Evolutionary conservation across 2,888 invertebrate species (phyloP).

Genomic region (Agapostemon virescens): DNA sequence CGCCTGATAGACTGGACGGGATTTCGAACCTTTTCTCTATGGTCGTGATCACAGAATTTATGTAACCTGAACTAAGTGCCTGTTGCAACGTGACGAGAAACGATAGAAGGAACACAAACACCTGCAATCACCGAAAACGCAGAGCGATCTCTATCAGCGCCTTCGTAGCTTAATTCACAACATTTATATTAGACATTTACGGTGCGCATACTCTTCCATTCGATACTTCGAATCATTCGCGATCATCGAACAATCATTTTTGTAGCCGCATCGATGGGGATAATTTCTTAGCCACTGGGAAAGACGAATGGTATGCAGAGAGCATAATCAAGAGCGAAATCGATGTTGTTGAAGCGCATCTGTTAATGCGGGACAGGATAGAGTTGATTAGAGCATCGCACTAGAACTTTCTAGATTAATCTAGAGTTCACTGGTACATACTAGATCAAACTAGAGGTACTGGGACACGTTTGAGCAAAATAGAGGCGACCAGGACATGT

Average conservation of each 20-base stretch:
- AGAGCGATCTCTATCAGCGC: not conserved
- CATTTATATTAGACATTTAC: not conserved
- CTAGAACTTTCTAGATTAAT: too few species aligned
- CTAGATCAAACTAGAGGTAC: too few species aligned
- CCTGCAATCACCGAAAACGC: constrained; percentile 81
- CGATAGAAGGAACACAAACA: constrained; percentile 93
- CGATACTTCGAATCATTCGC: not conserved
- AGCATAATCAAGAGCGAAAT: not conserved
- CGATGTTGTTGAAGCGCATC: too few species aligned
- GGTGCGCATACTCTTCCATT: not conserved
- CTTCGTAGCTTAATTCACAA: not conserved
- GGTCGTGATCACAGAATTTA: constrained; percentile 97
- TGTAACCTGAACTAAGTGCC: constrained; percentile 94
- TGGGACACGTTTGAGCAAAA: too few species aligned
- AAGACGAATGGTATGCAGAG: not conserved
- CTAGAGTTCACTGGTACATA: too few species aligned
- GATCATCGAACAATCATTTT: not conserved
- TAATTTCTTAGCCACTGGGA: not conserved
- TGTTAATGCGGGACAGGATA: too few species aligned
- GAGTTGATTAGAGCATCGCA: too few species aligned
- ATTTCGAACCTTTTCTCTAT: constrained; percentile 97
- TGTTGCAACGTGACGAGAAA: constrained; percentile 95
- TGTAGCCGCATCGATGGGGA: not conserved
- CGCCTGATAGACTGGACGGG: constrained; percentile 94
- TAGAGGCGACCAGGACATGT: too few species aligned